A percentile compares a stretch with the other conserved stretches of the same genome.
phyloP scores from a whole-genome alignment of 1,140 invertebrate genomes.

The Heliothis subflexa region DNA sequence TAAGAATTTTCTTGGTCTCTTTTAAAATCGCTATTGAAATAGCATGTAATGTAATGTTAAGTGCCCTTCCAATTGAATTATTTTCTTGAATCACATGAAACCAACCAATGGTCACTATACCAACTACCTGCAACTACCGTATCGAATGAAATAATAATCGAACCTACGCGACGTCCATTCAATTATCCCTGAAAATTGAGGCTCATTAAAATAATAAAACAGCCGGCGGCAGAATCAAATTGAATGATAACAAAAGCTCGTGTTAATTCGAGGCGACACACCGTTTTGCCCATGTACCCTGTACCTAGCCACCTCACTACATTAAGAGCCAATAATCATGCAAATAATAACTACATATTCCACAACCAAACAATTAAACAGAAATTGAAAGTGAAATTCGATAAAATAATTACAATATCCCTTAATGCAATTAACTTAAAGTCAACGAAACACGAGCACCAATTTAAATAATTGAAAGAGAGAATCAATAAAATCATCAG shows the following conservation, averaged over 20 bases:
- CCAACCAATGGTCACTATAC: constrained; percentile 1
- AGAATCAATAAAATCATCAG: constrained; percentile 43
- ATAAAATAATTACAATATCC: constrained; percentile 1
- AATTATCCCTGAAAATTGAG: constrained; percentile 84
- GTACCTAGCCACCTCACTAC: neutral
- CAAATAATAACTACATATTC: neutral
- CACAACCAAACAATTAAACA: neutral
- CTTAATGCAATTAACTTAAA: constrained; percentile 6
- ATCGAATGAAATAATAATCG: constrained; percentile 79
- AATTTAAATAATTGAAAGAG: constrained; percentile 32
- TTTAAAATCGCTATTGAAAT: too few species aligned
- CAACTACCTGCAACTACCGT: constrained; percentile 34
- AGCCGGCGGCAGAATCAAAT: constrained; percentile 83
- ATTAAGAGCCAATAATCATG: constrained; percentile 25
- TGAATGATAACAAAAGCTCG: constrained; percentile 85
- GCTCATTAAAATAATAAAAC: constrained; percentile 86
- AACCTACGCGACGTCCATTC: constrained; percentile 78
- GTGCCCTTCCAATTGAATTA: neutral
- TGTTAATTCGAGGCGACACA: constrained; percentile 78
- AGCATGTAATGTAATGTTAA: too few species aligned
- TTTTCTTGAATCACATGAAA: neutral
- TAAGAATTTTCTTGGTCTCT: too few species aligned
- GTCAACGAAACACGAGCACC: constrained; percentile 23
- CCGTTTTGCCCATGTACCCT: constrained; percentile 36
- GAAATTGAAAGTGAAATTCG: neutral